Percentiles rank a stretch among this genome's conserved stretches.
These are phyloP conservation scores for Tachystola acroxantha DNA, from an alignment of 2,888 invertebrate genomes.

Conservation along the genomic window DNA sequence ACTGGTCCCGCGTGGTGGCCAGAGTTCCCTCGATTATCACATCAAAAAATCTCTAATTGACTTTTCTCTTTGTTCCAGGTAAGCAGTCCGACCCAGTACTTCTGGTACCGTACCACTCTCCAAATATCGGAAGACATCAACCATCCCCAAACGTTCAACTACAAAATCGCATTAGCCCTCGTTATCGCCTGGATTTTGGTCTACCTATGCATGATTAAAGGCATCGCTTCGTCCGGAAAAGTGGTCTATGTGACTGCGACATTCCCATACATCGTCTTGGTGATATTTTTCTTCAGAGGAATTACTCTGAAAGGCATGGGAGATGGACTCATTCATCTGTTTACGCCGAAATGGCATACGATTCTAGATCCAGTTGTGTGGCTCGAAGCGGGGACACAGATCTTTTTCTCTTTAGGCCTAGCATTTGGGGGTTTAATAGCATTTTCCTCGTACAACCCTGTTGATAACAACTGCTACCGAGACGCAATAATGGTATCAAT, in stretches of 20 bases:
- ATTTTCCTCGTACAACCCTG: constrained; percentile 97
- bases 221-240: constrained; percentile 97
- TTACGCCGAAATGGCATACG: constrained; percentile 95
- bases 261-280: constrained; percentile 96
- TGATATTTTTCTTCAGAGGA: constrained; percentile 97
- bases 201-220: constrained; percentile 98
- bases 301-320: constrained; percentile 92
- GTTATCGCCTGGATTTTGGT: constrained; percentile 95
- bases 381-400: constrained; percentile 98
- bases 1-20: too few species aligned
- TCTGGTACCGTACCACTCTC: constrained; percentile 96
- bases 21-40: too few species aligned
- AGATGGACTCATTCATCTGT: constrained; percentile 92
- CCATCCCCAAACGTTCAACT: constrained; percentile 91
- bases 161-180: constrained; percentile 92
- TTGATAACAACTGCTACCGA: constrained; percentile 96
- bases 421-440: constrained; percentile 98
- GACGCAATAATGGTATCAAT: constrained; percentile 95
- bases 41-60: neutral
- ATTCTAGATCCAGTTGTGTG: constrained; percentile 96
- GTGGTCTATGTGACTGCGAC: constrained; percentile 98
- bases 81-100: constrained; percentile 95
- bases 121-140: constrained; percentile 94
- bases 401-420: constrained; percentile 96
- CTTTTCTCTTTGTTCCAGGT: constrained; percentile 74